Evolutionary conservation across 2,888 invertebrate genomes (phyloP), one percentile per base, ranked within the genome.

Genomic region (Phengaris alcon): DNA sequence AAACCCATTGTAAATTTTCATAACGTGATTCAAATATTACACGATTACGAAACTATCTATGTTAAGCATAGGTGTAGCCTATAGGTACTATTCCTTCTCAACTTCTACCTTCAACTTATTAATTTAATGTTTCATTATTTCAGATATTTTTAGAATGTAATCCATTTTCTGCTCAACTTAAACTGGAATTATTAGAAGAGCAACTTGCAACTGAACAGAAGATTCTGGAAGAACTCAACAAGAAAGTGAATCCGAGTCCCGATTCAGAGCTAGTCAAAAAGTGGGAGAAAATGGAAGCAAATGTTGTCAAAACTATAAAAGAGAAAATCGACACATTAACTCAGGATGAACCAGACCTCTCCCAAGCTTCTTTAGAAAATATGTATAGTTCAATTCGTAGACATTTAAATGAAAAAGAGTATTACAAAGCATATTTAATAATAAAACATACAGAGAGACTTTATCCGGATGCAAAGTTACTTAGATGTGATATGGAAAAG

Each of bases 61-160:
- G 22, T 22, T 22, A 22, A 22, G 22, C 22, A 22, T 22, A 22
- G 35, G 35, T 35, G 35, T 35, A 35, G 35, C 35, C 35, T 35
- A 35, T 35, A 35, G 35, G 35, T 35, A 35, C 35, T 35, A 4
- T 35, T 35, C 35, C 3, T 35, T 35, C 35, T 35, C 35, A 35
- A 35, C 35, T 35, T 35, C 35, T 35, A 35, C 35, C 35, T 35
- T 1, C 35, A 3, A 35, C 3, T 35, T 35, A 35, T 35, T 3
- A 35, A 1, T 4, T 74, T 75, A 75, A 6, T 76, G 64, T 73
- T 68, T 55, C 75, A 68, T 75, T 76, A n/a, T 82, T 84, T 74
- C 88, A 95, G 90, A 94, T 96, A 15, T 96, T 98, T 86, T 90
- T 99, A 64, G 96, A 97, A 86, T 95, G 95, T 79, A 99, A 99